Evolutionary conservation across 2,888 invertebrate genomes (phyloP), one percentile per base, ranked within the genome.

Genomic region (Coelopa pilipes): DNA sequence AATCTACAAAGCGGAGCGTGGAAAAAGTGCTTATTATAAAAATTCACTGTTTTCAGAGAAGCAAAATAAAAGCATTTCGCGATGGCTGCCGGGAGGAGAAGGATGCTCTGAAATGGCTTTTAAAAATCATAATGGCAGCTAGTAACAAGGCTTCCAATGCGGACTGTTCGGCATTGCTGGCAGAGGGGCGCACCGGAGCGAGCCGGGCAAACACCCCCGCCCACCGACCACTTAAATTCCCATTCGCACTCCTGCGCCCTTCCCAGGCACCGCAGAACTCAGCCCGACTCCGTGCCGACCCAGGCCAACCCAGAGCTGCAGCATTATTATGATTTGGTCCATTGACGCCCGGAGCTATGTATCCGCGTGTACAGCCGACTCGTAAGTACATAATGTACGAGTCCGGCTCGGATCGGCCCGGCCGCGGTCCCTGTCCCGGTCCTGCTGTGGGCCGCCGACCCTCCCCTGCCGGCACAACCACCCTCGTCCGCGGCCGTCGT

Each of bases 71-170:
- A 70, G 69, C 72, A 72, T 65, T 15, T 65, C 72, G 67, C 11
- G 70, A 62, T 45, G 49, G 70, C 69, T 49, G 45, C 69, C 60
- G 72, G 7, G 34, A 7, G 34, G 34, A 34, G 34, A 11, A 68
- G 79, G 80, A 76, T 72, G 59, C 74, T 69, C 75, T 79, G 78
- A 82, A 84, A 84, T 84, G 84, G 85, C 83, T 85, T 85, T 85
- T 85, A 81, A 83, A 85, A 84, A 85, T 82, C 84, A 85, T 85
- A 85, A 85, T 85, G 84, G 84, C 84, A 85, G 84, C 85, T 83
- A 82, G 84, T 83, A 84, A 83, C 84, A 82, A 84, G 45, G 83
- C 82, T 84, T 82, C 66, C 72, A 57, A 69, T 69, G 53, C 50
- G 57, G 59, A 73, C 67, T 69, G 60, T 74, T 53, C 69, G 34